Base-by-base conservation (phyloP, 2,888 invertebrate species). In the Ferdinandea cuprea region DNA sequence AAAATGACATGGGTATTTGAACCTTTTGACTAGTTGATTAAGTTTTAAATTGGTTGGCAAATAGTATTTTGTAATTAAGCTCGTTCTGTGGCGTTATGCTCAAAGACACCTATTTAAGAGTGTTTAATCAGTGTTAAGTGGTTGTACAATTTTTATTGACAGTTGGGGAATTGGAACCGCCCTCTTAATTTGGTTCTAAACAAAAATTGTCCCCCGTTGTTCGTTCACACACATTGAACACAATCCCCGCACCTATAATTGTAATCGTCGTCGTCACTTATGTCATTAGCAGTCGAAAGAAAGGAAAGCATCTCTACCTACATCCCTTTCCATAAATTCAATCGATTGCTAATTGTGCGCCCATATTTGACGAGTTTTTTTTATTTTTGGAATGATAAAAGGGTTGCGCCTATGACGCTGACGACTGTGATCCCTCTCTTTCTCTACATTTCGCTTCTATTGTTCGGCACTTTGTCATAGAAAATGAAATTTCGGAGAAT, bases 1-100 rank as follows among this genome's bases (percentile, higher is more conserved):
- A 50, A 58, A 1, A 32, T 68, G 68, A 76, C 59, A 52, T 59
- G 66, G 52, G 52, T 76, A 52, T 59, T 66, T 76, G 58, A 76
- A 52, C 66, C 74, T 59, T 76, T 68, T 59, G 74, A 68, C 59
- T 50, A 58, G 44, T 59, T 59, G 74, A 76, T 76, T 68, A 76
- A 68, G 50, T 9, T 44, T 19, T 11, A 44, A 40, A 7, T 15
- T 13, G 40, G 6, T 40, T 2, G 15, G 15, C 3, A 40, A 40
- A 40, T 40, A 40, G 40, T 40, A 7, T 37, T 37, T 37, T 6
- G n/a, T 40, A 13, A 40, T 40, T 8, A n/a, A 35, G 35, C n/a
- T n/a, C n/a, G n/a, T n/a, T n/a, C n/a, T n/a, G n/a, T n/a, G n/a
- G n/a, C n/a, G n/a, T n/a, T n/a, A n/a, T n/a, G n/a, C n/a, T n/a